Evolutionary conservation across 37 sponge, comb jelly and placozoan species (phyloP), one percentile per base, ranked within the genome.

Genomic region (Beroe forskalii): DNA sequence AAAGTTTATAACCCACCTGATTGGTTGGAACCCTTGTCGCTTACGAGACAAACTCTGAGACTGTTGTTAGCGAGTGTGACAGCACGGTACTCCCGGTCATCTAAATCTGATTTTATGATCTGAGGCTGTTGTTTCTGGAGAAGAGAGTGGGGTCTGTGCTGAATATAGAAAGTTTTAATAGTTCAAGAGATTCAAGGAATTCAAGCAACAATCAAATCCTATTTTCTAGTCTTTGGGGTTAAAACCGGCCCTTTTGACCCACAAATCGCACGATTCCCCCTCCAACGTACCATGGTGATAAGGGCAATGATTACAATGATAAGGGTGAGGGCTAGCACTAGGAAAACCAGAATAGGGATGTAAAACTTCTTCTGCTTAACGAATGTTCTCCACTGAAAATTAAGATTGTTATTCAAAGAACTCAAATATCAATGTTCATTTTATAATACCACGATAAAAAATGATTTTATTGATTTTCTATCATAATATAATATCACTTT

Each of bases 11-110:
- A n/a, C n/a, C n/a, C n/a, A n/a, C n/a, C n/a, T n/a, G n/a, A n/a
- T n/a, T n/a, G n/a, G n/a, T n/a, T n/a, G n/a, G n/a, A n/a, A n/a
- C n/a, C 55, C 12, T 12, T 48, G 40, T 80, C 86, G 30, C 55
- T 41, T 0, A 80, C 55, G 20, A 80, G 48, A 23, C 20, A 1
- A 3, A 80, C 22, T 25, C 86, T 41, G 30, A 80, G 55, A 44
- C 86, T 43, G 55, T 80, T 80, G 28, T 35, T 24, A 33, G 14
- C 6, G 37, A 80, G 40, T 4, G 86, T 80, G 2, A 80, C 22
- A 1, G 86, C 86, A n/a, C 86, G 27, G 55, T 80, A 80, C 3
- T 41, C 55, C 3, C 86, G 37, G 28, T 38, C 22, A 80, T 80
- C 86, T 0, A 27, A 33, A n/a, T 39, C 86, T 14, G 86, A 80